Percentiles rank a stretch among this genome's conserved stretches.
Conservation (phyloP, 2,113 vertebrate genomes). For the Coryphaenoides rupestris region DNA sequence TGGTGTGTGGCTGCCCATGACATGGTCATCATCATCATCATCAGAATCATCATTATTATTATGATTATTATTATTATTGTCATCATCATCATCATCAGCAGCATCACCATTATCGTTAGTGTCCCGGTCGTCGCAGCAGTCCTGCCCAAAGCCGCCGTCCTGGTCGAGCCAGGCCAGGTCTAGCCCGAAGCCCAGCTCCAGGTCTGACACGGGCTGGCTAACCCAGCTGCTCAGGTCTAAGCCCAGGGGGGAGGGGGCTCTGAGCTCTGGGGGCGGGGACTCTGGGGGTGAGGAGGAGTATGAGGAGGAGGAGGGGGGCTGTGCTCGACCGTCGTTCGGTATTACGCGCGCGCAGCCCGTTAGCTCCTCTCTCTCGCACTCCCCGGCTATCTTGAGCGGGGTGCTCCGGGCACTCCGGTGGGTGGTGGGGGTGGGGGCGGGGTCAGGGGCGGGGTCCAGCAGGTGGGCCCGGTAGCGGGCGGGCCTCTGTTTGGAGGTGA, state of each 20-base stretch:
- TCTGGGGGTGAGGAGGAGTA: too few species aligned
- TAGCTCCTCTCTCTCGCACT: constrained; percentile 31
- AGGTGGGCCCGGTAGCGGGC: constrained; percentile 50
- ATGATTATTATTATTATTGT: too few species aligned
- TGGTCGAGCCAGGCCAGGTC: constrained; percentile 51
- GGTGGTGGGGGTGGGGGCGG: constrained; percentile 40
- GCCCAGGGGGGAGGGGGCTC: constrained; percentile 47
- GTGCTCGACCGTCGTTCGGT: constrained; percentile 30
- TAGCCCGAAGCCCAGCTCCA: constrained; percentile 56
- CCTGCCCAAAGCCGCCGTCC: constrained; percentile 53
- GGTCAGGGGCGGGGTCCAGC: constrained; percentile 30
- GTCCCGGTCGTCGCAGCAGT: too few species aligned
- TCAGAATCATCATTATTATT: too few species aligned
- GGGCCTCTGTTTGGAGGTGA: constrained; percentile 68
- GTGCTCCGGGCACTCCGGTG: constrained; percentile 29
- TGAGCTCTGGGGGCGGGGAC: too few species aligned
- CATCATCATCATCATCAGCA: constrained; percentile 36
- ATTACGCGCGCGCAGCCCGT: constrained; percentile 25
- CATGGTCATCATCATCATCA: constrained; percentile 64
- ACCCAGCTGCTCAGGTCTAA: constrained; percentile 53
- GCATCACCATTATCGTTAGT: constrained; percentile 55
- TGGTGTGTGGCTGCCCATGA: constrained; percentile 62
- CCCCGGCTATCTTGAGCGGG: constrained; percentile 33
- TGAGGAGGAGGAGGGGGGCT: too few species aligned
- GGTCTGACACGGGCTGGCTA: constrained; percentile 45